Evolutionary conservation across 2,888 invertebrate species (phyloP), one percentile per base, ranked within the genome.

Genomic region (Halocaridina rubra): DNA sequence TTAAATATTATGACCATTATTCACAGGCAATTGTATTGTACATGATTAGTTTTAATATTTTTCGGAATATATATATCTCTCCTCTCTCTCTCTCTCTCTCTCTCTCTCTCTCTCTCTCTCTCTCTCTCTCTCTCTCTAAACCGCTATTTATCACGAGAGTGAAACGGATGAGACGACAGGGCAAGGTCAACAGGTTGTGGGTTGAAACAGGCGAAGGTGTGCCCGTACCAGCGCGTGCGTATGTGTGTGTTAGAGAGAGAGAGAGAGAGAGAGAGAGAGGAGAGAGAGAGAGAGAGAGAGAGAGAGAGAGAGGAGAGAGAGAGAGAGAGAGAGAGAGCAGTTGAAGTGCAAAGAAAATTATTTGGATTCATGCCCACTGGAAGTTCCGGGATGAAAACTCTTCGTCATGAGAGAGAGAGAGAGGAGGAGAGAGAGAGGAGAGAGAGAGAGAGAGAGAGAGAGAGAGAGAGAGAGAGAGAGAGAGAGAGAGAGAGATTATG

Each of bases 241-340:
- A 24, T 32, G 64, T 33, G 33, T 27, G 64, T n/a, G 76, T 57
- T 53, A 57, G 74, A 46, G 53, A 74, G 74, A 74, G 53, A 39
- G 29, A 27, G 59, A 76, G 59, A 59, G 39, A 61, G 67, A 0
- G 19, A 24, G 3, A 3, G 13, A 7, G 8, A 4, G 8, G 8
- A 22, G 13, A 22, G 74, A 39, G 19, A 22, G 53, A 33, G 39
- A 39, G 2, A 39, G 13, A 3, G 8, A 13, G 3, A 19, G 27
- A 74, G 22, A 74, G 46, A 3, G 8, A 13, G 22, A 3, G 46
- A 39, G 7, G 69, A 71, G 71, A 30, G 71, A 71, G 71, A 7
- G 32, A 30, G 71, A 29, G 32, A 7, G 71, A 71, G 71, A 71
- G 30, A 69, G 71, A 71, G 71, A 71, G 71, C 27, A n/a, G 61